Base-by-base conservation (phyloP, 2,888 invertebrate species). In the Trichopoda pennipes region DNA sequence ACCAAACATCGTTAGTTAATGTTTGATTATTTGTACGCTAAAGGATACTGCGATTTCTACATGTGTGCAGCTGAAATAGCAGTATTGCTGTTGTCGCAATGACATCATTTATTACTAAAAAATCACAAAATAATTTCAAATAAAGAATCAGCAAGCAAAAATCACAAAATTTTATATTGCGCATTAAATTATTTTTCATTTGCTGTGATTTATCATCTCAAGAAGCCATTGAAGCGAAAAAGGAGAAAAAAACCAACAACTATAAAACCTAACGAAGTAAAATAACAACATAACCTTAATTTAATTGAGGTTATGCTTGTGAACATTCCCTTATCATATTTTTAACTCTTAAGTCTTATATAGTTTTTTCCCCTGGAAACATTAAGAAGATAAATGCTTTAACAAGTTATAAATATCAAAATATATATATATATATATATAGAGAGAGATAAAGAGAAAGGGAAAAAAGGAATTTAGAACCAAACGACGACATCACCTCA, bases 221-320 rank as follows among this genome's bases (percentile, higher is more conserved):
- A 76, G 44, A 44, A 76, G 66, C 47, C 42, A 80, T 75, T 80
- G 64, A 75, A 74, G 80, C 38, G 60, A 42, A 78, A 42, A 21
- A 58, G 16, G 49, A 79, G 23, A 69, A 66, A 66, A 79, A 55
- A 49, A 19, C 4, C 56, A 42, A 17, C 23, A 49, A 66, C 64
- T 42, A 55, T 44, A n/a, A 49, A 68, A 47, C 17, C 55, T 58
- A 77, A 53, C 56, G 38, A 78, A 66, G 63, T 23, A 47, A 60
- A 73, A 63, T 69, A 68, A 77, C 68, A 77, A 66, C 73, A 74
- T 73, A 82, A 82, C 78, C 78, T 82, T 78, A 82, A 82, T 79
- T 72, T 47, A 60, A 79, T 82, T 79, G 75, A 79, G 82, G 78
- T 82, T 82, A 79, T 78, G 78, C n/a, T 73, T 80, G 60, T 74